These are phyloP conservation scores for Salvator merianae DNA, from an alignment of 2,113 vertebrate genomes.

Conservation along the genomic window DNA sequence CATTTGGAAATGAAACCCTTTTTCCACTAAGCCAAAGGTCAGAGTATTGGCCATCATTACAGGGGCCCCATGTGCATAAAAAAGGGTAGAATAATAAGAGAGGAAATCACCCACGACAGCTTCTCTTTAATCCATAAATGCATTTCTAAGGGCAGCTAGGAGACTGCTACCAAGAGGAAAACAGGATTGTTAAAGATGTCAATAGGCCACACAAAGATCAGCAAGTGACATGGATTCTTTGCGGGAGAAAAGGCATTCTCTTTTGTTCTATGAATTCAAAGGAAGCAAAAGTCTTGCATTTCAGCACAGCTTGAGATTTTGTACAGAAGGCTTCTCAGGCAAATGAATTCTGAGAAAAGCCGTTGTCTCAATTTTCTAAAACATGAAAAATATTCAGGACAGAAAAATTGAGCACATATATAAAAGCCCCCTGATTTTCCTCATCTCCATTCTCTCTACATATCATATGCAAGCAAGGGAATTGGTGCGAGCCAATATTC, in stretches of 20 bases:
- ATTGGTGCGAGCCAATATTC: slow-evolving; percentile 23
- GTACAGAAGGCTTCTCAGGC: not conserved
- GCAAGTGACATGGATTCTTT: slow-evolving; percentile 10
- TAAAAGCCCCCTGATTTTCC: not conserved
- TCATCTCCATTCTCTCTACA: not conserved
- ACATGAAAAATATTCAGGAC: not conserved
- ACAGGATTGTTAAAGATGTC: slow-evolving; percentile 31
- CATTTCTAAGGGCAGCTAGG: slow-evolving; percentile 27
- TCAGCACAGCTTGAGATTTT: not conserved
- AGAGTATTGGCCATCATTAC: slow-evolving; percentile 52
- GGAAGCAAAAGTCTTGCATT: not conserved
- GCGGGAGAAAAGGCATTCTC: slow-evolving; percentile 10
- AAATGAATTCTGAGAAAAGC: not conserved
- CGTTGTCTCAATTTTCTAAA: not conserved
- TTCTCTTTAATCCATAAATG: slow-evolving; percentile 45
- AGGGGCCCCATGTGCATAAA: slow-evolving; percentile 51
- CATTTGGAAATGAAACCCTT: slow-evolving; percentile 50
- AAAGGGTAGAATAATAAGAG: slow-evolving; percentile 49
- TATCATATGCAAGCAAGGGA: slow-evolving; percentile 2
- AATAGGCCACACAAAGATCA: slow-evolving; percentile 34
- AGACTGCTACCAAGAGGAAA: not conserved
- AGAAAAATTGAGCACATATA: slow-evolving; percentile 15
- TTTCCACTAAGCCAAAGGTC: slow-evolving; percentile 51
- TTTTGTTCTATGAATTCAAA: not conserved
- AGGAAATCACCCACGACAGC: slow-evolving; percentile 26